phyloP scores from a whole-genome alignment of 2,888 invertebrate genomes.

The Arrhopalites spinosus region DNA sequence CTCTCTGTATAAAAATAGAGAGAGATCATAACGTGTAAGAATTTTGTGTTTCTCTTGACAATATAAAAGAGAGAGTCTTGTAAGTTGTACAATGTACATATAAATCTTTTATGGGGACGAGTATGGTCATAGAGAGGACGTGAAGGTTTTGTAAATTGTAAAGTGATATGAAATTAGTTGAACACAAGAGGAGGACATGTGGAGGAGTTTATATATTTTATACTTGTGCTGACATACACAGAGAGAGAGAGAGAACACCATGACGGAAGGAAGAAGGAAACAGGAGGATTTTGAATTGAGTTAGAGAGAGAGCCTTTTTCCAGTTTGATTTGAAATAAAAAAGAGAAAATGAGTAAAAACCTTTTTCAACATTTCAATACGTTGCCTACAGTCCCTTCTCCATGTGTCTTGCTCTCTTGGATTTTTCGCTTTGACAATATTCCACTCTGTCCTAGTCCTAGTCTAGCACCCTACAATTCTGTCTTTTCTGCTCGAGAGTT shows the following conservation, averaged over 20 bases:
- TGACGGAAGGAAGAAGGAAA: constrained; percentile 8
- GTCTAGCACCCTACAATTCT: neutral
- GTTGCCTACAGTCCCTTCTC: neutral
- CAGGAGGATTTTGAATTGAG: constrained; percentile 8
- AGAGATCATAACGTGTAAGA: too few relatives aligned
- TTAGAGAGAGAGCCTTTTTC: neutral
- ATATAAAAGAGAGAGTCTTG: neutral
- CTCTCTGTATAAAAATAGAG: too few relatives aligned
- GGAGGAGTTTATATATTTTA: neutral
- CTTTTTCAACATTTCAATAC: constrained; percentile 4
- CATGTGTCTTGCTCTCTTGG: too few relatives aligned
- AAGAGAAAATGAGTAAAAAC: neutral
- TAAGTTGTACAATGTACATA: neutral
- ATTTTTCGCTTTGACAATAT: too few relatives aligned
- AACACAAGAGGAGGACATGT: neutral
- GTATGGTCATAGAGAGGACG: neutral
- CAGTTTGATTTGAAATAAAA: constrained; percentile 5
- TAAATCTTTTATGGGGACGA: neutral
- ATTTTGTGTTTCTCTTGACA: too few relatives aligned
- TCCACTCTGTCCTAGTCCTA: neutral
- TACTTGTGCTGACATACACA: neutral
- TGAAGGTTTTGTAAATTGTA: constrained; percentile 15
- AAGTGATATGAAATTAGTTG: constrained; percentile 16
- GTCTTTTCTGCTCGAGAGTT: neutral
- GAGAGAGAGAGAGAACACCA: neutral